A percentile compares a stretch with the other conserved stretches of the same genome.
These are phyloP conservation scores for Neodiprion virginianus DNA, from an alignment of 1,140 invertebrate species.

Conservation along the genomic window DNA sequence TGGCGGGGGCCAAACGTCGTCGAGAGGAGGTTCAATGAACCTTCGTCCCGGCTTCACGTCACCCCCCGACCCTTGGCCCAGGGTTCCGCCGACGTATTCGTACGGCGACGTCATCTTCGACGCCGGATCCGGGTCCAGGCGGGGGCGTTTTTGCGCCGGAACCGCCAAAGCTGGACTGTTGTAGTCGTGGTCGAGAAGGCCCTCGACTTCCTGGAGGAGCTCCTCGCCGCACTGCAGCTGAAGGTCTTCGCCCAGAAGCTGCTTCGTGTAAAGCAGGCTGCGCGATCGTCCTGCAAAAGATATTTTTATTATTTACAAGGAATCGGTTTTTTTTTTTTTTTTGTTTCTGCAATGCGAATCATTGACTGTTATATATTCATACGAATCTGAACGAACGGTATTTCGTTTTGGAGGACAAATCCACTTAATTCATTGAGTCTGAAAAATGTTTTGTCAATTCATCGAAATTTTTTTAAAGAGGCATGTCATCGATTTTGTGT, in stretches of 20 bases:
- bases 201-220: slow-evolving; percentile 50
- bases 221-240: slow-evolving; percentile 54
- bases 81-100: slow-evolving; percentile 36
- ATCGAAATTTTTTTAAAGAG: no score
- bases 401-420: no score
- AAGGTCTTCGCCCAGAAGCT: slow-evolving; percentile 53
- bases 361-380: no score
- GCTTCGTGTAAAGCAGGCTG: slow-evolving; percentile 55
- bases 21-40: slow-evolving; percentile 56
- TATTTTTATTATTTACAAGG: slow-evolving; percentile 17
- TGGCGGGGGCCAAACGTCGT: slow-evolving; percentile 59
- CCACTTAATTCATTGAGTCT: no score
- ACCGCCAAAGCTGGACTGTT: slow-evolving; percentile 46
- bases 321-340: slow-evolving; percentile 22
- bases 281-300: slow-evolving; percentile 55
- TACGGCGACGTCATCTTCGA: slow-evolving; percentile 32
- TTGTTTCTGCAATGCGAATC: neutral
- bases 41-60: slow-evolving; percentile 34
- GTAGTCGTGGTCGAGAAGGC: slow-evolving; percentile 60
- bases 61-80: slow-evolving; percentile 28
- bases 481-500: no score
- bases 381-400: no score
- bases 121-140: slow-evolving; percentile 39
- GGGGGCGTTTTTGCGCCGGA: slow-evolving; percentile 48
- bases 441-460: no score